Conservation (phyloP, 2,888 invertebrate species). For the Apamea anceps region DNA sequence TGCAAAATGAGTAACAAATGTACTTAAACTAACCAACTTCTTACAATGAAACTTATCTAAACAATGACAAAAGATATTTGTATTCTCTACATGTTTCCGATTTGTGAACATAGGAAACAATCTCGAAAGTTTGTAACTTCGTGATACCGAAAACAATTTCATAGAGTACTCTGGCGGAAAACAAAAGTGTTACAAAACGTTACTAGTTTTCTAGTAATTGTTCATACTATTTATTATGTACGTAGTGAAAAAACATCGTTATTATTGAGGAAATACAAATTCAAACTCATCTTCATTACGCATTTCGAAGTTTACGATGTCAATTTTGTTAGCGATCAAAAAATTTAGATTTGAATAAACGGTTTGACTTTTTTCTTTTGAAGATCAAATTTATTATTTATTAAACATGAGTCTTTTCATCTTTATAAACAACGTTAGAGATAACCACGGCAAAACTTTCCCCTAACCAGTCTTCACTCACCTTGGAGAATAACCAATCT, state of each 20-base stretch:
- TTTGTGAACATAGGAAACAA: slow-evolving; percentile 50
- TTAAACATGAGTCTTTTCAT: slow-evolving; percentile 24
- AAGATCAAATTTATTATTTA: slow-evolving; percentile 23
- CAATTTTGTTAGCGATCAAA: slow-evolving; percentile 13
- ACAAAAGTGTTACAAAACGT: slow-evolving; percentile 17
- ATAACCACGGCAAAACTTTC: not conserved
- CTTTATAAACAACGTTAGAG: slow-evolving; percentile 12
- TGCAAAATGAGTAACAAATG: not conserved
- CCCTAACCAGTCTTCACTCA: not conserved
- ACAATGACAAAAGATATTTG: slow-evolving; percentile 30
- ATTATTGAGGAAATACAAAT: not conserved
- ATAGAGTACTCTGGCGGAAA: slow-evolving; percentile 41
- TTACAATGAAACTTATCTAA: slow-evolving; percentile 22
- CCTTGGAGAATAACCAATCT: slow-evolving; percentile 16
- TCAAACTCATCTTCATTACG: slow-evolving; percentile 7
- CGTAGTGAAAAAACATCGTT: not conserved
- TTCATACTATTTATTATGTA: not conserved
- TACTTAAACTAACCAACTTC: too few relatives aligned
- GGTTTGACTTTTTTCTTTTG: slow-evolving; percentile 18
- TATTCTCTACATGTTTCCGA: slow-evolving; percentile 33
- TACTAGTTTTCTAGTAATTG: not conserved
- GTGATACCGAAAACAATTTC: slow-evolving; percentile 58
- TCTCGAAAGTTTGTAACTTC: slow-evolving; percentile 51
- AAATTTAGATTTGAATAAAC: slow-evolving; percentile 44
- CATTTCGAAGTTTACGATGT: slow-evolving; percentile 9